Evolutionary conservation across 2,113 vertebrate genomes (phyloP), one percentile per base, ranked within the genome.

Genomic region (Pipa parva): DNA sequence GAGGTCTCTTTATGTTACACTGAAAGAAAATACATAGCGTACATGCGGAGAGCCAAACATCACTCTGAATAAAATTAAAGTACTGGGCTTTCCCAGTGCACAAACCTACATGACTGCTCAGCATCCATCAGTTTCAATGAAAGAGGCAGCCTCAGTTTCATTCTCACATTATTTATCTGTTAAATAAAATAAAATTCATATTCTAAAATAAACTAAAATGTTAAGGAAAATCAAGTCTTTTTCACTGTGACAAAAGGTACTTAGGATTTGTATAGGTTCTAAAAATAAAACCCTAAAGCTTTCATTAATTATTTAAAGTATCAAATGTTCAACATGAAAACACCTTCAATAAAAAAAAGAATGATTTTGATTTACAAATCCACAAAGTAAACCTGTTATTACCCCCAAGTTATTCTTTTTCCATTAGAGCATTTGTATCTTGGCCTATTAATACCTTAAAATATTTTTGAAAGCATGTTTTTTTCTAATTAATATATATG

Each of bases 1-100:
- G 25, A 70, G 66, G 61, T 33, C 33, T 28, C 26, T 45, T 13
- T 22, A 13, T 49, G 52, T 52, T 61, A 70, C 50, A 54, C 31
- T 13, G 17, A 61, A 70, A 60, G 58, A 70, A 70, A 70, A 54
- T 49, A 70, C 48, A 70, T 70, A 70, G 33, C 54, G 66, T 70
- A 60, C 58, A 54, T 54, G 59, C 66, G 54, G 66, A 61, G 57
- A 70, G 66, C 66, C 66, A 70, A 61, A 61, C 45, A 31, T 61
- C 49, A 57, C 58, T 61, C 33, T 27, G 13, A 70, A 33, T 61
- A 70, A 69, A 61, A 70, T 70, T 18, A 31, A 58, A 39, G 66
- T n/a, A 70, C 45, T 61, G 58, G 66, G 57, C 48, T 70, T 36
- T 61, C 66, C 58, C 66, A 70, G 31, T 54, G 48, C 66, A 54